phyloP scores from a whole-genome alignment of 23 tunicate species.

The Botrylloides violaceus region DNA sequence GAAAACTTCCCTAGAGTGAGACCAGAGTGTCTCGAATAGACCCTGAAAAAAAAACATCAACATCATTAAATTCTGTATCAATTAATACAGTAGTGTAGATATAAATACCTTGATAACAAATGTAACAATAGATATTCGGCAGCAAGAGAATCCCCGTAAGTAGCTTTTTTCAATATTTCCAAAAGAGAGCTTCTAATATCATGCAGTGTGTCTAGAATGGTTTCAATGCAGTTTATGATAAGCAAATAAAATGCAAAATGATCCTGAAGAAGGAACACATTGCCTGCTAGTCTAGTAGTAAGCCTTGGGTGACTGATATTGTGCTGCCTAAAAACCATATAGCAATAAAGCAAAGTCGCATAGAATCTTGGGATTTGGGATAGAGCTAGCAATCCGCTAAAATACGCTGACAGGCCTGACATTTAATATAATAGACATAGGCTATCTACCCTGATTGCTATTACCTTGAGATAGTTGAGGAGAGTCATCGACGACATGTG shows the following conservation, averaged over 20 bases:
- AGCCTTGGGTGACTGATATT: too few relatives aligned
- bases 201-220: too few relatives aligned
- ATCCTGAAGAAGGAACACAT: too few relatives aligned
- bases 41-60: conserved; percentile 25
- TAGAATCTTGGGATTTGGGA: too few relatives aligned
- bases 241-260: too few relatives aligned
- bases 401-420: too few relatives aligned
- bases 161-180: conserved; percentile 41
- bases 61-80: not conserved
- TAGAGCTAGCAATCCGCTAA: too few relatives aligned
- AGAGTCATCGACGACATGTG: too few relatives aligned
- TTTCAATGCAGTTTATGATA: too few relatives aligned
- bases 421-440: not conserved
- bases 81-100: not conserved
- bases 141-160: conserved; percentile 56
- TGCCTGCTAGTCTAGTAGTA: too few relatives aligned
- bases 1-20: conserved; percentile 65
- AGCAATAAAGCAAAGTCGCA: too few relatives aligned
- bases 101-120: conserved; percentile 42
- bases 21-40: conserved; percentile 31
- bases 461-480: not conserved
- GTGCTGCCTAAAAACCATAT: too few relatives aligned
- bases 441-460: not conserved
- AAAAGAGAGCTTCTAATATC: conserved; percentile 17
- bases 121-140: conserved; percentile 63